Base-by-base conservation (phyloP, 2,113 vertebrate genomes). In the Arothron firmamentum region DNA sequence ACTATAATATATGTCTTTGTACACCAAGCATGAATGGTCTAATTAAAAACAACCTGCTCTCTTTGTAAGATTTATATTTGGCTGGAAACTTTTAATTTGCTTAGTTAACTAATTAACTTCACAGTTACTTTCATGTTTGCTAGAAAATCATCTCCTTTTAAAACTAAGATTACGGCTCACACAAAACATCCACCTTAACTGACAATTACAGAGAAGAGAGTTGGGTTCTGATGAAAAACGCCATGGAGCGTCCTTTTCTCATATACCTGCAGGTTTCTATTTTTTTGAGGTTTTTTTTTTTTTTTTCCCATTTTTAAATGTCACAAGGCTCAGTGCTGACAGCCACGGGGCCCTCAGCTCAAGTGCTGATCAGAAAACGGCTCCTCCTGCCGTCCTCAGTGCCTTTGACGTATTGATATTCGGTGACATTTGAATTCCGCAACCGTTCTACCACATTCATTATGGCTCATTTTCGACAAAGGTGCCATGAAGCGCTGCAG, bases 391-490 rank as follows among this genome's bases (percentile, higher is more conserved):
- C 66, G 48, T 48, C 21, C 20, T 57, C 34, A 6, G 12, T 62
- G 31, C 18, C 43, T 70, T 48, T 55, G 34, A 73, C 41, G 41
- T 70, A 61, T 69, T 72, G 74, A 78, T 72, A 74, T 77, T 81
- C 74, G 46, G 61, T 82, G 74, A 77, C 78, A 82, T 86, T 85
- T 86, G 34, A 67, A 75, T 83, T 70, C 56, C 10, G 43, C 25
- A 41, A 38, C 34, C 19, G 34, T 16, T 48, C 58, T 5, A 7
- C n/a, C 13, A 38, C 21, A 55, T 56, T 34, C 51, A 55, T 56
- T 38, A 49, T 38, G 28, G 49, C 31, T 18, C 6, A 16, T 62
- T 66, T 75, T 25, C 21, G 28, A 28, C 20, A 47, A 47, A 65
- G 47, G 14, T 16, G 13, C 9, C 45, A 38, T 11, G 28, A 13